Base-by-base conservation (phyloP, 2,888 invertebrate species). In the Leptopilina myrica region DNA sequence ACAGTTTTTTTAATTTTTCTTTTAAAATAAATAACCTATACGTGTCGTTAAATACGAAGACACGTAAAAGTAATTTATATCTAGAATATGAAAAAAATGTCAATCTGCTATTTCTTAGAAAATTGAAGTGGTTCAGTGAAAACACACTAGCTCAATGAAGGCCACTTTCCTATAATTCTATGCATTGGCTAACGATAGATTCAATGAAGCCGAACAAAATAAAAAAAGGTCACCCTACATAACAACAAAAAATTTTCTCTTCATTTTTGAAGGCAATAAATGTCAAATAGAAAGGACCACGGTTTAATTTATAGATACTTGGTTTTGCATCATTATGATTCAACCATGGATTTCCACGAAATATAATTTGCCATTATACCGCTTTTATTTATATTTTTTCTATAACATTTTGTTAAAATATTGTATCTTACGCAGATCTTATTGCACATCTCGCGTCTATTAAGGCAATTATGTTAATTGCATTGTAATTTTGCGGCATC, bases 381-480 rank as follows among this genome's bases (percentile, higher is more conserved):
- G 49, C 3, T 59, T 59, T 59, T 43, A 43, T n/a, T 59, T 7
- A 3, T 15, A 33, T 26, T 26, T 14, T 11, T 69, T 69, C 12
- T 26, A 26, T 26, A 26, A 49, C 53, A 69, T 7, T 14, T 53
- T 53, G 20, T 20, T 4, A 69, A 69, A 15, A 20, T 8, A 56
- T 14, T 69, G 53, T 14, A 5, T 69, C 53, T 69, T 56, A 56
- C 69, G 26, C 5, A 26, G 69, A 14, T 26, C 26, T 26, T 64
- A 75, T 78, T 56, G 75, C 75, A 64, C 64, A 46, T 46, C 49
- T 26, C 46, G 76, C 49, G 76, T 79, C 76, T 40, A 79, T 79
- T 79, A 79, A 56, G 40, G 66, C 56, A 79, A 79, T 79, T 79
- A 79, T 64, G 46, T 53, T 49, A 75, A 78, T 78, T 49, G 64